phyloP scores from a whole-genome alignment of 2,113 vertebrate species.

The Scartelaos histophorus region DNA sequence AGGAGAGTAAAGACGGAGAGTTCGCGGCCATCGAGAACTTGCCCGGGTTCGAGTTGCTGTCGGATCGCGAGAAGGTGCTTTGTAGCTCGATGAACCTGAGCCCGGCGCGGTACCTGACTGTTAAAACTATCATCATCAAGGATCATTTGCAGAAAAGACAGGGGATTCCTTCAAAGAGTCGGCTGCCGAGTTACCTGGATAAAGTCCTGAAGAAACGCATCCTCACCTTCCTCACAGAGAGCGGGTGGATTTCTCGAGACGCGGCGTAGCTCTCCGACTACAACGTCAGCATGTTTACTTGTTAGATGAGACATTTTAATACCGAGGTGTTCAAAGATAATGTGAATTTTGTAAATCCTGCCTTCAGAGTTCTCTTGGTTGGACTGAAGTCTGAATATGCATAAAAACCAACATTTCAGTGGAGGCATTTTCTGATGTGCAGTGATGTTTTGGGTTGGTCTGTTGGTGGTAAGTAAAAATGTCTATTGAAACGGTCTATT shows the following conservation, averaged over 20 bases:
- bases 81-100: slow-evolving; percentile 91
- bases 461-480: not conserved
- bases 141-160: slow-evolving; percentile 96
- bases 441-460: not conserved
- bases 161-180: slow-evolving; percentile 93
- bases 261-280: slow-evolving; percentile 76
- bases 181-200: slow-evolving; percentile 93
- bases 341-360: not conserved
- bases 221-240: slow-evolving; percentile 94
- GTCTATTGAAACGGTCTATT: too few species aligned
- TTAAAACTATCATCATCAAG: slow-evolving; percentile 97
- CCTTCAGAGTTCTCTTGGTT: not conserved
- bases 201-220: slow-evolving; percentile 97
- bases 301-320: not conserved
- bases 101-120: slow-evolving; percentile 92
- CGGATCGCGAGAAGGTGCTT: slow-evolving; percentile 93
- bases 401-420: not conserved
- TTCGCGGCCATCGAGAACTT: slow-evolving; percentile 93
- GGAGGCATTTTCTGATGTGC: not conserved
- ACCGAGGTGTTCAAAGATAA: not conserved
- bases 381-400: not conserved
- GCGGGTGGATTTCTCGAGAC: slow-evolving; percentile 96
- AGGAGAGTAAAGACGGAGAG: slow-evolving; percentile 90
- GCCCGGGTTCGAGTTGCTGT: slow-evolving; percentile 91
- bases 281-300: not conserved